Percentiles rank a stretch among this genome's conserved stretches.
Conservation (phyloP, 2,113 vertebrate genomes). For the Pseudolaguvia tuberculata region DNA sequence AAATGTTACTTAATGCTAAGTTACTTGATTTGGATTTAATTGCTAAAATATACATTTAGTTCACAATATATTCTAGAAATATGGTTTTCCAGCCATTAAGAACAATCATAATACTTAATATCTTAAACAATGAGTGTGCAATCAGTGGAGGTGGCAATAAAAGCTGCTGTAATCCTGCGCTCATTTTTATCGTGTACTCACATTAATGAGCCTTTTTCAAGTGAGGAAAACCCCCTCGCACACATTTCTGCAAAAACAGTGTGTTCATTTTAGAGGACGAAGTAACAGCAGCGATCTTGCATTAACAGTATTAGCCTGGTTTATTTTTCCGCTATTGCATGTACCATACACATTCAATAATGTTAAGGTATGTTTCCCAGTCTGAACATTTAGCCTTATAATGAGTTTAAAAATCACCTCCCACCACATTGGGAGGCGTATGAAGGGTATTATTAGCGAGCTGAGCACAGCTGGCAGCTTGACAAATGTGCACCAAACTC, state of each 20-base stretch:
- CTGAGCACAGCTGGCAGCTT: slow-evolving; percentile 24
- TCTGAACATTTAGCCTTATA: slow-evolving; percentile 46
- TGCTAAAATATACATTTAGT: neutral
- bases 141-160: slow-evolving; percentile 15
- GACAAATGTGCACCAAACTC: slow-evolving; percentile 42
- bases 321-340: slow-evolving; percentile 29
- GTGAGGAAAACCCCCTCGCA: neutral
- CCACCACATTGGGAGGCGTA: slow-evolving; percentile 34
- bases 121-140: slow-evolving; percentile 29
- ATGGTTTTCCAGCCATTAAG: neutral
- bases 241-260: neutral
- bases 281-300: slow-evolving; percentile 6
- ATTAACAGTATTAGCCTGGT: slow-evolving; percentile 20
- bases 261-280: slow-evolving; percentile 46
- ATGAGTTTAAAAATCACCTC: slow-evolving; percentile 11
- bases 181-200: slow-evolving; percentile 3
- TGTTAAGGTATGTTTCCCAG: slow-evolving; percentile 29
- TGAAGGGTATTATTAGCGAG: slow-evolving; percentile 45
- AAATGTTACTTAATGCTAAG: too few relatives aligned
- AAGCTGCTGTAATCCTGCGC: neutral
- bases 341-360: slow-evolving; percentile 9
- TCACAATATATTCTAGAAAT: neutral
- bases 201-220: slow-evolving; percentile 24
- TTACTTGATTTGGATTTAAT: too few relatives aligned
- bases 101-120: neutral